Base-by-base conservation (phyloP, 2,888 invertebrate genomes). In the Epinotia nisella region DNA sequence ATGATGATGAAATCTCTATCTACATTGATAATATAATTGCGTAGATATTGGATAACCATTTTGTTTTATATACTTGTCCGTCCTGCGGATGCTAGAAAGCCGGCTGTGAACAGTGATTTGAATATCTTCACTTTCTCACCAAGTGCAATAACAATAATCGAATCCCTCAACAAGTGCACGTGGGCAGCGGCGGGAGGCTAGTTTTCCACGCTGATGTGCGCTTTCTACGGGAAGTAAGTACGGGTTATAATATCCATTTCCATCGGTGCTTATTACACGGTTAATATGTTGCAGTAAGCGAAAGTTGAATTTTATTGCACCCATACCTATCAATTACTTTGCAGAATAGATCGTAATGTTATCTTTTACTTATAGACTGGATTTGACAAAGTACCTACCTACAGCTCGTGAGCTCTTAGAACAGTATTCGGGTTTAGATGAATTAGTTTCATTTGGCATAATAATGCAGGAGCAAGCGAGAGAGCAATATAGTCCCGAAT, bases 161-260 rank as follows among this genome's bases (percentile, higher is more conserved):
- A 41, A 66, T 53, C 65, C 39, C 39, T 39, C 51, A 59, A 62
- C 70, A 64, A 35, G 60, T 24, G 19, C 60, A 35, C 29, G 61
- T 62, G 51, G 60, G 71, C 55, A 67, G 41, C 10, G n/a, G 41
- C 10, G n/a, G n/a, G 29, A 13, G 45, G 59, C 71, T 75, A 79
- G 77, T 83, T 83, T 83, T 80, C 78, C 73, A 73, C 75, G 72
- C 77, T 78, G 74, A 68, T 67, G 71, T 72, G 78, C 72, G 77
- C 85, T 87, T 87, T 87, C 85, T 79, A 82, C 80, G 81, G 81
- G 83, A 86, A 84, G 62, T 65, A 71, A 29, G 74, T 67, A 58
- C 68, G 64, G 73, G 75, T 56, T 75, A 60, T 67, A 39, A 73
- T 76, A 70, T 66, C 58, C 59, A 73, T 76, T 67, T 66, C 58